Evolutionary conservation across 1,140 invertebrate genomes (phyloP).

Genomic region (Tetraneura akinire): DNA sequence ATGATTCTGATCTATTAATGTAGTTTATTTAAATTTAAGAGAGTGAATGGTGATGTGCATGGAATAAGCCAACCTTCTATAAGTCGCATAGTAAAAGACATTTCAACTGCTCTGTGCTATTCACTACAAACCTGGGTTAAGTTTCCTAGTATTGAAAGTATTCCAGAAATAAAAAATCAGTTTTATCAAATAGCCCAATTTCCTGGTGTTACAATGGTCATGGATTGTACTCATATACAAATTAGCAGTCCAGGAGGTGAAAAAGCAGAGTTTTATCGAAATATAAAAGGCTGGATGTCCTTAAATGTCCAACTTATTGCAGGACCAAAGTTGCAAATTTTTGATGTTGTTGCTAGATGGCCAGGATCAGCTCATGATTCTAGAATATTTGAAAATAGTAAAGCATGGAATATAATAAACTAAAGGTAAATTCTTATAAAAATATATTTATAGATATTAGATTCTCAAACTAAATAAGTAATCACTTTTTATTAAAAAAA

Average conservation of each 20-base stretch:
- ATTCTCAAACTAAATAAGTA: no score
- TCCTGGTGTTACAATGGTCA: slow-evolving; percentile 58
- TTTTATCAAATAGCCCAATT: slow-evolving; percentile 53
- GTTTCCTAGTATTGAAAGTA: background rate
- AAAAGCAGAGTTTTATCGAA: slow-evolving; percentile 56
- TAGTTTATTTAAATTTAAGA: background rate
- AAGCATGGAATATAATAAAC: slow-evolving; percentile 1
- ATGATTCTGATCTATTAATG: background rate
- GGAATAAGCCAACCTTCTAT: background rate
- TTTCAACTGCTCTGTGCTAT: background rate
- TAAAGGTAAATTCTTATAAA: background rate
- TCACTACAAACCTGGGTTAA: background rate
- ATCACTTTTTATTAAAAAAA: no score
- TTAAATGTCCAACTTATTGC: slow-evolving; percentile 59
- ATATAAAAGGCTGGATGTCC: slow-evolving; percentile 58
- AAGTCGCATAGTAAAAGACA: background rate
- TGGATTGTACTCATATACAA: slow-evolving; percentile 59
- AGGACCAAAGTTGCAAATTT: slow-evolving; percentile 57
- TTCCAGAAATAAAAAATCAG: slow-evolving; percentile 1
- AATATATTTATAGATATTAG: background rate
- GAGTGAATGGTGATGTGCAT: background rate
- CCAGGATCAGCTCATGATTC: slow-evolving; percentile 57
- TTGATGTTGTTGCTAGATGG: slow-evolving; percentile 55
- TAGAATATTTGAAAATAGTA: slow-evolving; percentile 54
- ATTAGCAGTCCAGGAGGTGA: slow-evolving; percentile 56